Base-by-base conservation (phyloP, 2,113 vertebrate species). In the Sinocyclocheilus maitianheensis region DNA sequence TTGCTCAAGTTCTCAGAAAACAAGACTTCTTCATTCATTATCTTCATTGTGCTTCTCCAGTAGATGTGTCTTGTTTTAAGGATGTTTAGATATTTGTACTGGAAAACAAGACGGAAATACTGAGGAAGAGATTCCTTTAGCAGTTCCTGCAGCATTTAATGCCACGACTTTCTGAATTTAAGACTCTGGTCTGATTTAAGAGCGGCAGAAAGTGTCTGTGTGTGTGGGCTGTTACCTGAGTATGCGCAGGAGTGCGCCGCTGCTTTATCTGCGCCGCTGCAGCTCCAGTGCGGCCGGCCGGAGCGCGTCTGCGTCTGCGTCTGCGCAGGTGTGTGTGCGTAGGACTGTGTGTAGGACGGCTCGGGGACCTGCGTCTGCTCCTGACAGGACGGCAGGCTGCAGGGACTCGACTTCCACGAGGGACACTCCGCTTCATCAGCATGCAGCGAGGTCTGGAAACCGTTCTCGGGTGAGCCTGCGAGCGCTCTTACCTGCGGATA, bases 401-500 rank as follows among this genome's bases (percentile, higher is more conserved):
- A 62, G 58, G 58, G 58, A 62, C 58, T 95, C 51, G 95, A 93
- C 90, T 95, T 96, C 96, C 96, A 96, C 95, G n/a, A 81, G 67
- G 88, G 94, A 86, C 86, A 95, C 43, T 96, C 96, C 86, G 94
- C 86, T 90, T 93, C 95, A 90, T 97, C 96, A 43, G 92, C 85
- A 86, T 94, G 95, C 93, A 96, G 94, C 0, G 94, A 91, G 91
- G 91, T 93, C 96, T 96, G 93, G 53, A 88, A 7, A 22, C 10
- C 18, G 9, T 3, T 74, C 18, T 20, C 71, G 1, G 20, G 26
- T 2, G 24, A 40, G 24, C 48, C 48, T 48, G 43, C 1, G 11
- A 20, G 18, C 48, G 71, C 16, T 4, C 87, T 22, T 86, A 97
- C 97, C 96, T 97, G 96, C 2, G 96, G 94, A 84, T 97, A 97